Percentiles rank a stretch among this genome's conserved stretches.
Evolutionary conservation across 2,797 vertebrate species (phyloP).

Genomic region (Amblyraja radiata): DNA sequence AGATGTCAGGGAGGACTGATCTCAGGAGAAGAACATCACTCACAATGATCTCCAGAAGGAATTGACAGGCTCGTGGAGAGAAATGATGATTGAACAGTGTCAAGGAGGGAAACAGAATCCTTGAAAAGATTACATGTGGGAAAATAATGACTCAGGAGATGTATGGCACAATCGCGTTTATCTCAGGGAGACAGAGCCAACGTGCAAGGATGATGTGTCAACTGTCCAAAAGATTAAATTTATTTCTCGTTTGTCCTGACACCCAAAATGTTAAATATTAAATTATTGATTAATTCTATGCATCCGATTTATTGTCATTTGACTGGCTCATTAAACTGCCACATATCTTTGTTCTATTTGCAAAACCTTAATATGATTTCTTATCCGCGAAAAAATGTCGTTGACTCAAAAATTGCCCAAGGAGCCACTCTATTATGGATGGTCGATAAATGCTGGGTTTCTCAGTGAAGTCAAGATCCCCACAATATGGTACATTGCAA

Average conservation of each 20-base stretch:
- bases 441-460: no score
- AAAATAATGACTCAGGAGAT: constrained; percentile 1
- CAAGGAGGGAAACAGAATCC: neutral
- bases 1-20: neutral
- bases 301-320: neutral
- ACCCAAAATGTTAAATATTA: neutral
- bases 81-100: constrained; percentile 21
- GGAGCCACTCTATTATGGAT: no score
- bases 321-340: neutral
- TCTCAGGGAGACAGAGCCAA: neutral
- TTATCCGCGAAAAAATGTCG: neutral
- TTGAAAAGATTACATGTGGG: neutral
- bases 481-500: neutral
- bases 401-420: no score
- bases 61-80: neutral
- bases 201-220: neutral
- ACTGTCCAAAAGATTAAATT: neutral
- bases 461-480: no score
- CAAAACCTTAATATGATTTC: neutral
- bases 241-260: neutral
- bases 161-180: neutral
- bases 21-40: constrained; percentile 24
- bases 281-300: neutral
- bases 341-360: neutral
- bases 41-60: neutral